These are phyloP conservation scores for Lacerta agilis DNA, from an alignment of 2,797 vertebrate genomes.

Conservation along the genomic window DNA sequence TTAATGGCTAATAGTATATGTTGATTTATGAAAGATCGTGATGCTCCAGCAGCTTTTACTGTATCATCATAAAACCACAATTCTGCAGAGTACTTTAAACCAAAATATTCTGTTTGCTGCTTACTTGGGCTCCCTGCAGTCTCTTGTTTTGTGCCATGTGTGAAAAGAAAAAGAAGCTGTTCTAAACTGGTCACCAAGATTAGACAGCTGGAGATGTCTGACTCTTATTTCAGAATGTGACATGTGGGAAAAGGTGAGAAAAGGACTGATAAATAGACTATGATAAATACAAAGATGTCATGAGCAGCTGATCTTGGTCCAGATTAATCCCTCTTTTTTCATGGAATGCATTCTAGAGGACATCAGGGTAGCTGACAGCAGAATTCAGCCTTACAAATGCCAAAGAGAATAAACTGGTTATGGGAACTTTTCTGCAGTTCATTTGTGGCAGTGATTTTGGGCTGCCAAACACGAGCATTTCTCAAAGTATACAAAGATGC, in stretches of 20 bases:
- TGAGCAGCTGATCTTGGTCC: accelerated
- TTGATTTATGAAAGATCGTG: constrained; percentile 53
- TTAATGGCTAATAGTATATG: constrained; percentile 13
- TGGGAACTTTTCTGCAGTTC: background rate
- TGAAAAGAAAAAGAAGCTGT: background rate
- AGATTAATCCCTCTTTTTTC: accelerated
- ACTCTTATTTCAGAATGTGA: background rate
- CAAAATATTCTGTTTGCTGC: constrained; percentile 5
- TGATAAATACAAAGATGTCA: background rate
- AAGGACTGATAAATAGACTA: accelerated
- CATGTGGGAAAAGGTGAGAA: background rate
- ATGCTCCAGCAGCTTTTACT: constrained; percentile 45
- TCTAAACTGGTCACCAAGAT: background rate
- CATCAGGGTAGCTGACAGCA: background rate
- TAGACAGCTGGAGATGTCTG: background rate
- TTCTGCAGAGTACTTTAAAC: constrained; percentile 37
- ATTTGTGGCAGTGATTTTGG: constrained; percentile 26
- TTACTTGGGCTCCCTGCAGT: constrained; percentile 16
- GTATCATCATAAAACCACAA: constrained; percentile 24
- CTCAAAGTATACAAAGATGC: background rate
- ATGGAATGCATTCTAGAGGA: background rate
- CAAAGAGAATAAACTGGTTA: constrained; percentile 13
- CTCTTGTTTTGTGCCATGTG: background rate
- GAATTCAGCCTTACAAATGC: background rate
- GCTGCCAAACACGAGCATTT: background rate